Conservation (phyloP, 2,888 invertebrate species). For the Mythimna albipuncta region DNA sequence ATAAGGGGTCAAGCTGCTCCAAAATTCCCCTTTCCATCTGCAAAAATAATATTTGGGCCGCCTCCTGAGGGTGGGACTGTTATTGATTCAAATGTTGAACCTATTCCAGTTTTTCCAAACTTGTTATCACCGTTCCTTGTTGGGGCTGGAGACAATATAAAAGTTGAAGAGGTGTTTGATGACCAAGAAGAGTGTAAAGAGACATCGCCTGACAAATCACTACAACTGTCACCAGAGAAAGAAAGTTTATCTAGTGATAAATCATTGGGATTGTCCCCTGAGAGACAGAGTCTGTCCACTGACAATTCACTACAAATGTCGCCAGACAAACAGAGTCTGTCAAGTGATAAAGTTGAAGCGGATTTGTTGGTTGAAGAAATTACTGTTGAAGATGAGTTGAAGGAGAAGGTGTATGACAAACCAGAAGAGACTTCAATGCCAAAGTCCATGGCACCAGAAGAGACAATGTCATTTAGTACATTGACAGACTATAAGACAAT, state of each 20-base stretch:
- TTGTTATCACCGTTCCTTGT: slow-evolving; percentile 84
- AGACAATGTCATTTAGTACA: slow-evolving; percentile 88
- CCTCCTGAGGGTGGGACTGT: slow-evolving; percentile 83
- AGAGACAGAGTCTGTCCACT: slow-evolving; percentile 63
- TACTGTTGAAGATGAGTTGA: slow-evolving; percentile 77
- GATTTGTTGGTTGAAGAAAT: slow-evolving; percentile 85
- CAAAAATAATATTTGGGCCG: slow-evolving; percentile 86
- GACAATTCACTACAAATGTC: slow-evolving; percentile 71
- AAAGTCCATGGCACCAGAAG: slow-evolving; percentile 82
- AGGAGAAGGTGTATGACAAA: slow-evolving; percentile 71
- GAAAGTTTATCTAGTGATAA: slow-evolving; percentile 69
- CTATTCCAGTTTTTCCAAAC: slow-evolving; percentile 81
- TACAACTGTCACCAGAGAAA: slow-evolving; percentile 57
- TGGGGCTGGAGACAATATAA: slow-evolving; percentile 74
- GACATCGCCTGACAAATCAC: slow-evolving; percentile 59
- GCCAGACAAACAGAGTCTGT: slow-evolving; percentile 71
- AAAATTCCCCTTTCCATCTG: slow-evolving; percentile 78
- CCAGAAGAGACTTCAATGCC: slow-evolving; percentile 76
- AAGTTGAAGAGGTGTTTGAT: slow-evolving; percentile 78
- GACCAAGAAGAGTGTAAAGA: slow-evolving; percentile 64
- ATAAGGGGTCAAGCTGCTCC: slow-evolving; percentile 85
- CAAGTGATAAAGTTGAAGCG: slow-evolving; percentile 80
- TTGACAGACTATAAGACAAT: slow-evolving; percentile 93
- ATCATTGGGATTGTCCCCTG: slow-evolving; percentile 52
- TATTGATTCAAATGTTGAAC: slow-evolving; percentile 75